Base-by-base conservation (phyloP, 2,113 vertebrate species). In the Agapornis roseicollis region DNA sequence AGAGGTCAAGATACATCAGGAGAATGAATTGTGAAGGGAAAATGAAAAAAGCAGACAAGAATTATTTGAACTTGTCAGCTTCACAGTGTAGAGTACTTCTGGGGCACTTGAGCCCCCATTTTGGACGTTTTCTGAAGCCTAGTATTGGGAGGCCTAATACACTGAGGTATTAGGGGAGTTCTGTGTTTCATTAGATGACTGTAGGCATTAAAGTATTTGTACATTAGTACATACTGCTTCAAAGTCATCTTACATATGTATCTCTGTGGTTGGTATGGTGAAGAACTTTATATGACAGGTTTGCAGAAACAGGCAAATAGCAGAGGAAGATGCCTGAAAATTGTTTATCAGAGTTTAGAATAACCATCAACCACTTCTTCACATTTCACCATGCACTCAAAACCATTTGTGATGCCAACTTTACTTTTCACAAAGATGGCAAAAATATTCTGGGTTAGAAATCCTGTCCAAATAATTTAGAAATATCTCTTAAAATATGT, bases 181-280 rank as follows among this genome's bases (percentile, higher is more conserved):
- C 13, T n/a, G 4, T 41, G 39, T 50, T 78, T 42, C 4, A 2
- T 42, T 25, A 25, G 35, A 12, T 47, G 47, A 4, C 31, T 29
- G 7, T 14, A 19, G 77, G 24, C 24, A 16, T 52, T 22, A 14
- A 17, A 50, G 17, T 6, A 42, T 11, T 22, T 23, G 28, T n/a
- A 20, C 20, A 1, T 42, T 63, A 19, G 9, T 29, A 0, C 3
- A 1, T 24, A 17, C 7, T 41, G 8, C 17, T 39, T 80, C 8
- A 8, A 2, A 15, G 12, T 14, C 6, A 2, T 14, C 1, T 39
- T 16, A 28, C 37, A 6, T 2, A 17, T 14, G 7, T 33, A 0
- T 55, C 11, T 53, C 4, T 44, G 5, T 53, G 35, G 8, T 8
- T 41, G 23, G 2, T 11, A 17, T 27, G 11, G 17, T 35, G 41